Conservation (phyloP, 2,113 vertebrate genomes). For the Rallus limicola region DNA sequence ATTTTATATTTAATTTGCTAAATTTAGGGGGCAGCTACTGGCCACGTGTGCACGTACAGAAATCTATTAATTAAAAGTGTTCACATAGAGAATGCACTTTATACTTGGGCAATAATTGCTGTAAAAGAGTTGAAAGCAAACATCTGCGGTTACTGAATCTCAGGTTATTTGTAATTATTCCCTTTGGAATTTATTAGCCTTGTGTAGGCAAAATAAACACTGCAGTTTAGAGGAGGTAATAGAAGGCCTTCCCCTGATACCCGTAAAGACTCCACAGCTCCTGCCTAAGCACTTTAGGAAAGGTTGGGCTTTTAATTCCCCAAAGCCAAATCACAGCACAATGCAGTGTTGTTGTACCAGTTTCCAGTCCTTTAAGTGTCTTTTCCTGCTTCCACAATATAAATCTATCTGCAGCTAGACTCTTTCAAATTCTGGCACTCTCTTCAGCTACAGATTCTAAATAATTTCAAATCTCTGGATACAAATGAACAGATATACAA, state of each 20-base stretch:
- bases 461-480: neutral
- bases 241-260: neutral
- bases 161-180: constrained; percentile 60
- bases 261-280: neutral
- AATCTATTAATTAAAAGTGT: constrained; percentile 38
- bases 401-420: neutral
- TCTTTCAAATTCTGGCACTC: neutral
- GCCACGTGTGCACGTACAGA: neutral
- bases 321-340: constrained; percentile 6
- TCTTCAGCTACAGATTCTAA: neutral
- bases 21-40: neutral
- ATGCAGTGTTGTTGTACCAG: neutral
- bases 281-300: constrained; percentile 35
- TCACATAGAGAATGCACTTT: constrained; percentile 21
- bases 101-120: neutral
- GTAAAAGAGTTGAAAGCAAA: constrained; percentile 22
- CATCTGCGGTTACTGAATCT: constrained; percentile 46
- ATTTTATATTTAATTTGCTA: neutral
- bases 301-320: constrained; percentile 20
- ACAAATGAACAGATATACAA: neutral
- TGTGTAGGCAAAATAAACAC: constrained; percentile 58
- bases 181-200: constrained; percentile 62
- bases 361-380: neutral
- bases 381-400: neutral
- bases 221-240: constrained; percentile 42